These are phyloP conservation scores for Talpa occidentalis DNA, from an alignment of 2,113 vertebrate species.

Conservation along the genomic window DNA sequence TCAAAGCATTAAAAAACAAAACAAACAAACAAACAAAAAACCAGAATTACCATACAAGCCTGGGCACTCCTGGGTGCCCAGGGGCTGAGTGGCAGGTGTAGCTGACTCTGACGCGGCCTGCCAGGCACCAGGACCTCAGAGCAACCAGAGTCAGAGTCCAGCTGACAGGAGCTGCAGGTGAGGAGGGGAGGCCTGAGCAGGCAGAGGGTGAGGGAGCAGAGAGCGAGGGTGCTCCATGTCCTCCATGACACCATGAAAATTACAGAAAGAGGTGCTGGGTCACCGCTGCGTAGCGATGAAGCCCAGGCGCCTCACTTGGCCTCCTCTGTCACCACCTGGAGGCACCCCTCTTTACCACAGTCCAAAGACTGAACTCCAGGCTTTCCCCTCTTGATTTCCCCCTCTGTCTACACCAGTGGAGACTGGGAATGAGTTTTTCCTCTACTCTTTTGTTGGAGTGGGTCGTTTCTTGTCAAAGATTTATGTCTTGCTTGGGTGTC, in stretches of 20 bases:
- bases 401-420: background rate
- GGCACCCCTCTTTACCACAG: background rate
- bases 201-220: no score
- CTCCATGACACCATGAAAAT: background rate
- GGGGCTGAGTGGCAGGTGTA: no score
- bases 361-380: background rate
- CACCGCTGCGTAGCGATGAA: background rate
- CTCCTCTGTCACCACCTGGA: background rate
- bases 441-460: background rate
- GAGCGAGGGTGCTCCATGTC: background rate
- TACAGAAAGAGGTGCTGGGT: background rate
- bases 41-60: no score
- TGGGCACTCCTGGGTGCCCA: no score
- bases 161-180: no score
- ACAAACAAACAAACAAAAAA: no score
- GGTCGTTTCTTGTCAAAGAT: background rate
- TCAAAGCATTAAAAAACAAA: no score
- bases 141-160: no score
- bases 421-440: background rate
- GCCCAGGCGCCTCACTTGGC: no score
- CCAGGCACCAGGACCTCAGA: no score
- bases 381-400: background rate
- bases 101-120: no score
- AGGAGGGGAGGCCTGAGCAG: no score
- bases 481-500: background rate